Base-by-base conservation (phyloP, 2,888 invertebrate genomes). In the Diabrotica balteata region DNA sequence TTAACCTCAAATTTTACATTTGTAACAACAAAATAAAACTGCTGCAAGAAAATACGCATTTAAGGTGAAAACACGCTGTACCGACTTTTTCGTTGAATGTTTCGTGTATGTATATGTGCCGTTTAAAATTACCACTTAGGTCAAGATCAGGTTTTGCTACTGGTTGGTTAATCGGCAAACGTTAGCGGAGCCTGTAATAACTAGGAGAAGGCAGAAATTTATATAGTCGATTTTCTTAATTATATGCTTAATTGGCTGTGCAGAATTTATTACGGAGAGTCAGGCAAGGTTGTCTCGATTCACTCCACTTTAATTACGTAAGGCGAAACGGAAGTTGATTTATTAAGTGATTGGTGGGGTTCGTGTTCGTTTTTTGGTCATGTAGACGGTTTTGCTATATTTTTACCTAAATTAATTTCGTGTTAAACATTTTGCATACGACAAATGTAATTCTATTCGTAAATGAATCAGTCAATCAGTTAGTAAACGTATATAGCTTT, bases 211-310 rank as follows among this genome's bases (percentile, higher is more conserved):
- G 67, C 63, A 53, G 67, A 68, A 68, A 72, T 72, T 72, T 69
- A 72, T 70, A 68, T 61, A 66, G 59, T 67, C 70, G 67, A 70
- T 72, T 66, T 72, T 68, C 72, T 70, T 72, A 70, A 72, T 72
- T 67, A 69, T 69, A 72, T 69, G 69, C 70, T 66, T 69, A 72
- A 72, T 70, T 70, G 69, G 67, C 59, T 67, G 60, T 59, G 63
- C 65, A 66, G 60, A 69, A 67, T 67, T 70, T 66, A 72, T 66
- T 60, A 58, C 69, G 59, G 55, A 57, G 46, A 66, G 67, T 69
- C 65, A 69, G 71, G 71, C 71, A 67, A 68, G 69, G 67, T 58
- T 66, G 58, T 67, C 61, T 68, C 57, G 63, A 60, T 64, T 58
- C 61, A 54, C 32, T 68, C 61, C 17, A 43, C 54, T 61, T 69